These are phyloP conservation scores for Aphelenchoides avenae DNA, from an alignment of 1,140 invertebrate species.

Conservation along the genomic window DNA sequence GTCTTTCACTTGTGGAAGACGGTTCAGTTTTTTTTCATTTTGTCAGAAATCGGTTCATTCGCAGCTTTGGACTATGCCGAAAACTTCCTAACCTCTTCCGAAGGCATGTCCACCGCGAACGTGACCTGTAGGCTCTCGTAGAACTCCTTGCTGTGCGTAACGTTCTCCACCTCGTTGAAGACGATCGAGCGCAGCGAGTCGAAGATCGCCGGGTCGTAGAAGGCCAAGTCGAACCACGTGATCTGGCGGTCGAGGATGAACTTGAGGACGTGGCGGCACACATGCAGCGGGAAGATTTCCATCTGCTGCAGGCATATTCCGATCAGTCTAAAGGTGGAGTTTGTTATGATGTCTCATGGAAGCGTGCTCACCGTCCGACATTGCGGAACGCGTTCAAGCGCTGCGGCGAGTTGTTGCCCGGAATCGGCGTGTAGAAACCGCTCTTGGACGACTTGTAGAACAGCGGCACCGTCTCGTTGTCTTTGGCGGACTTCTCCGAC, in stretches of 20 bases:
- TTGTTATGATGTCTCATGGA: background rate
- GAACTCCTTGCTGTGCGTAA: slow-evolving; percentile 71
- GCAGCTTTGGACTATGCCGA: slow-evolving; percentile 80
- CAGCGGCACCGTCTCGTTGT: slow-evolving; percentile 75
- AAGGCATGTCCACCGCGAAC: slow-evolving; percentile 69
- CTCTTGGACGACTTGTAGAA: slow-evolving; percentile 94
- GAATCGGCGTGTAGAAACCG: slow-evolving; percentile 89
- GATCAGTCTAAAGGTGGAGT: slow-evolving; percentile 70
- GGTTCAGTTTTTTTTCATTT: too few relatives aligned
- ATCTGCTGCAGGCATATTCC: slow-evolving; percentile 95
- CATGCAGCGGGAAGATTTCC: slow-evolving; percentile 90
- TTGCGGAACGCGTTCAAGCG: slow-evolving; percentile 95
- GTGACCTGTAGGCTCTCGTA: slow-evolving; percentile 73
- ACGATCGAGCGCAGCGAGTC: slow-evolving; percentile 91
- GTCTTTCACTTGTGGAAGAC: too few relatives aligned
- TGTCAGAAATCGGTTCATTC: slow-evolving; percentile 93
- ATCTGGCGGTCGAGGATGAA: slow-evolving; percentile 84
- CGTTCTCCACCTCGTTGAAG: slow-evolving; percentile 69
- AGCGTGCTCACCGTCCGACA: slow-evolving; percentile 75
- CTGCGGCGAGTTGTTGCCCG: slow-evolving; percentile 81
- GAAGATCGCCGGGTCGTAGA: slow-evolving; percentile 94
- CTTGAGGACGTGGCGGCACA: slow-evolving; percentile 96
- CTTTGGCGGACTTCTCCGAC: slow-evolving; percentile 3
- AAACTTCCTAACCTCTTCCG: slow-evolving; percentile 68
- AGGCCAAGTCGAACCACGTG: slow-evolving; percentile 92